Evolutionary conservation across 2,888 invertebrate species (phyloP), one percentile per base, ranked within the genome.

Genomic region (Thelaira solivaga): DNA sequence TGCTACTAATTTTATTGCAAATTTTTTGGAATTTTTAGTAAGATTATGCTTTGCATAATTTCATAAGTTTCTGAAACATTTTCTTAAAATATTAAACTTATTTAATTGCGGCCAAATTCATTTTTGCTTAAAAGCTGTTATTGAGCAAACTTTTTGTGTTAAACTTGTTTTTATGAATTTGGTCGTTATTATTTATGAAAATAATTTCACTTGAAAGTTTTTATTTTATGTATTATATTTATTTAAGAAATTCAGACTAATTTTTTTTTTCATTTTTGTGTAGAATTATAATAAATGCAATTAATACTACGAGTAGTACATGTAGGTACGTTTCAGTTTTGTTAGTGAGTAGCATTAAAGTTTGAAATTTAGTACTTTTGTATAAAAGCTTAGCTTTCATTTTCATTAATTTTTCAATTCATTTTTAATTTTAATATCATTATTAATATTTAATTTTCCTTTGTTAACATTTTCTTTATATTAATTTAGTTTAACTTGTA

Each of bases 341-440:
- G 13, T 31, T 34, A 41, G 45, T 26, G 24, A 55, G 26, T 61
- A 45, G 22, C 31, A 13, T 62, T 47, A 29, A 57, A 69, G 53
- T 47, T 65, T 53, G 59, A 57, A 16, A 53, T 64, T 34, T 26
- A 49, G 2, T 36, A 49, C 47, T 68, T 61, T 67, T 68, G 57
- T 65, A 53, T 71, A 72, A 69, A 76, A 72, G 67, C 72, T 67
- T 41, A 72, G 55, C 55, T 72, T 76, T 61, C 61, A 10, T 67
- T n/a, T 49, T 39, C 16, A 13, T 39, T 59, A 26, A 39, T 16
- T 51, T 57, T 41, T 67, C 26, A 13, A 24, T 22, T 22, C 7
- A 24, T 41, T 39, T 22, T 24, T 8, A 3, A 45, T 53, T 68
- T 61, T 67, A 41, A 39, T 11, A 20, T 29, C 36, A 45, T 51